Percentiles rank a stretch among this genome's conserved stretches.
phyloP scores from a whole-genome alignment of 2,888 invertebrate genomes.

The Pherbina coryleti region DNA sequence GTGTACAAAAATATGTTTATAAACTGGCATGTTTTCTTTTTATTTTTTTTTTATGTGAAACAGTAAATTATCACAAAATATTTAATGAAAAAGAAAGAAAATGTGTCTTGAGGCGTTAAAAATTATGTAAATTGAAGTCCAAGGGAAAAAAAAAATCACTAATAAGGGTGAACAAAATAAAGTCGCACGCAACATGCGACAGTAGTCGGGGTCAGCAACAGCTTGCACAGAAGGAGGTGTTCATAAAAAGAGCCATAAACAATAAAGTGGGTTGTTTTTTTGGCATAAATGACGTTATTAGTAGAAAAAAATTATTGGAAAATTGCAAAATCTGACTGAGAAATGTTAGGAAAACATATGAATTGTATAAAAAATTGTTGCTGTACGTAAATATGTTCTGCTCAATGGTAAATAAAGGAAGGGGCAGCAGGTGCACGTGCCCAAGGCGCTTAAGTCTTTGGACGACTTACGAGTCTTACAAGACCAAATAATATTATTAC shows the following conservation, averaged over 20 bases:
- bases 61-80: conserved; percentile 55
- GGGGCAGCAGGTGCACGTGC: no score
- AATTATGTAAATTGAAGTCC: conserved; percentile 58
- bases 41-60: conserved; percentile 43
- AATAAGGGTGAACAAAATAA: conserved; percentile 54
- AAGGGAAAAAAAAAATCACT: conserved; percentile 44
- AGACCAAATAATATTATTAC: no score
- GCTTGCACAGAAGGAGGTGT: conserved; percentile 32
- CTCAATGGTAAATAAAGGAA: not conserved
- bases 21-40: not conserved
- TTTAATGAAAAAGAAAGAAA: conserved; percentile 52
- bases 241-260: conserved; percentile 50
- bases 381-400: not conserved
- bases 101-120: conserved; percentile 52
- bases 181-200: conserved; percentile 53
- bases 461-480: no score
- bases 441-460: no score
- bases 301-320: no score
- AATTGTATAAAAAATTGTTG: not conserved
- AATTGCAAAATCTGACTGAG: no score
- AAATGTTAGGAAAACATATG: not conserved
- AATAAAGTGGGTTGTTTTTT: conserved; percentile 61
- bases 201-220: conserved; percentile 38
- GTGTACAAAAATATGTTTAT: conserved; percentile 20
- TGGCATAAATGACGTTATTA: conserved; percentile 52